phyloP scores from a whole-genome alignment of 2,113 vertebrate species.

The Loxodonta africana region DNA sequence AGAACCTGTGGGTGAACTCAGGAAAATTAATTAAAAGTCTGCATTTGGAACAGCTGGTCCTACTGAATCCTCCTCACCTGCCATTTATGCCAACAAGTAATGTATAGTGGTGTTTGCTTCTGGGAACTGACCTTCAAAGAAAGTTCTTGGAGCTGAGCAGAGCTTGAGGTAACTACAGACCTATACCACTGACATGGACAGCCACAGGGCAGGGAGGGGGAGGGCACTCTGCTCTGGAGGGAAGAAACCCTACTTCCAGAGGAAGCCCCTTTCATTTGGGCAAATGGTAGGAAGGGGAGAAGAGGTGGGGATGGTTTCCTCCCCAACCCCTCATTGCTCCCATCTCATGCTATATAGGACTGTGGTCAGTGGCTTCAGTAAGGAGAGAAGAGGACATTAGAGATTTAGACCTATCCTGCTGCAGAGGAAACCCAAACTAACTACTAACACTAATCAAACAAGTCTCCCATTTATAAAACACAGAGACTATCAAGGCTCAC shows the following conservation, averaged over 20 bases:
- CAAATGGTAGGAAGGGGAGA: neutral
- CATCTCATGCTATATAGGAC: neutral
- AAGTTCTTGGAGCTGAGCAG: neutral
- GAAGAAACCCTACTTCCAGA: neutral
- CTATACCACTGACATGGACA: neutral
- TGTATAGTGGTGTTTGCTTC: neutral
- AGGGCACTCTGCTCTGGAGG: neutral
- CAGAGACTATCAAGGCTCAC: neutral
- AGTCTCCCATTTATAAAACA: neutral
- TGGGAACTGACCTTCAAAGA: neutral
- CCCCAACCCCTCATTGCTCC: neutral
- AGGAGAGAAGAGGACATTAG: neutral
- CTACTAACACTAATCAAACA: neutral
- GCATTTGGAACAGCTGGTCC: neutral
- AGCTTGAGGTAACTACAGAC: neutral
- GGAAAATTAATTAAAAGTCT: neutral
- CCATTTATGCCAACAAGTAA: neutral
- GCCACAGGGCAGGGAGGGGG: too few species aligned
- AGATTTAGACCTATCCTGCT: neutral
- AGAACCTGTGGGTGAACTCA: neutral
- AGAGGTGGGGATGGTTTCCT: neutral
- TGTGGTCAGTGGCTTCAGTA: neutral
- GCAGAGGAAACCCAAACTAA: neutral
- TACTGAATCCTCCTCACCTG: neutral
- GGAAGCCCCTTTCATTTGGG: neutral